Conservation (phyloP, 2,888 invertebrate species). For the Pterobdella sp. region DNA sequence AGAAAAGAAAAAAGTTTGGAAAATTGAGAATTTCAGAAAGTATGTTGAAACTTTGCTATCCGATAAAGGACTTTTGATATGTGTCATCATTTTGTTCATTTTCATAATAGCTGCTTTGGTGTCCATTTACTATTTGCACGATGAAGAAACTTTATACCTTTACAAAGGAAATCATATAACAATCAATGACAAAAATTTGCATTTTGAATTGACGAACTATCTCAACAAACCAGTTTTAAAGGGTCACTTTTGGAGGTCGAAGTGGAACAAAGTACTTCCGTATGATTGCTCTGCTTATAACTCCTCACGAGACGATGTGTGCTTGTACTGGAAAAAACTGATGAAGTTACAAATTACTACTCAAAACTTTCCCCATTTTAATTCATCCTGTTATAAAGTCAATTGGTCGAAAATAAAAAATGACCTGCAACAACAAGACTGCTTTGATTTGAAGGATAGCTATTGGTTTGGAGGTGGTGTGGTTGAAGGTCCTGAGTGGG, state of each 20-base stretch:
- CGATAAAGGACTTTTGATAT: constrained; percentile 25
- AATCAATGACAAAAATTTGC: constrained; percentile 19
- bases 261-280: constrained; percentile 22
- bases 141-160: constrained; percentile 22
- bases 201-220: constrained; percentile 24
- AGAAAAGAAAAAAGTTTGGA: constrained; percentile 15
- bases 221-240: constrained; percentile 12
- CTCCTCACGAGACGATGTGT: constrained; percentile 14
- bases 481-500: constrained; percentile 65
- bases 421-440: constrained; percentile 56
- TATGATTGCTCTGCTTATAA: constrained; percentile 25
- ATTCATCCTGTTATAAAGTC: constrained; percentile 26
- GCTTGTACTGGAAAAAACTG: constrained; percentile 29
- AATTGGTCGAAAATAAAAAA: constrained; percentile 17
- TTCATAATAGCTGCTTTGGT: constrained; percentile 29
- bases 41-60: constrained; percentile 1
- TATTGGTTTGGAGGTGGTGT: constrained; percentile 80
- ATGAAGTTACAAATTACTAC: constrained; percentile 19
- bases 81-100: constrained; percentile 29
- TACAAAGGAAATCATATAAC: constrained; percentile 20
- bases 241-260: constrained; percentile 25
- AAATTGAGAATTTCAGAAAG: neutral
- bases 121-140: constrained; percentile 30
- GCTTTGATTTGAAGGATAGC: constrained; percentile 56
- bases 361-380: neutral